Evolutionary conservation across 2,888 invertebrate species (phyloP).

Genomic region (Argyresthia goedartella): DNA sequence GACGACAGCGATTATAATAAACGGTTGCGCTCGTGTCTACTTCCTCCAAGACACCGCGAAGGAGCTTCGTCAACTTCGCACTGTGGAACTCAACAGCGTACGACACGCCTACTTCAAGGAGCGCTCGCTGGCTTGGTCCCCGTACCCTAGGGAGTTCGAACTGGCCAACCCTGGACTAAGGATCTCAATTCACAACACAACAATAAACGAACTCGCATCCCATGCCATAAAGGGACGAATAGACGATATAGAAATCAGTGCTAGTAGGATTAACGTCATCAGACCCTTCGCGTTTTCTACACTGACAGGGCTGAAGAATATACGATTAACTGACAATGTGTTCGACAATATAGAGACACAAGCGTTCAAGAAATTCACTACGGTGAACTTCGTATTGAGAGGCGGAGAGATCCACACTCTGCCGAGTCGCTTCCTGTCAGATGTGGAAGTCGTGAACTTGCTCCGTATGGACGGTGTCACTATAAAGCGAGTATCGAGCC

Average conservation of each 20-base stretch:
- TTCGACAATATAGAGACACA: slow-evolving; percentile 75
- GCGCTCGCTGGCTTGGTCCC: slow-evolving; percentile 72
- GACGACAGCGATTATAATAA: slow-evolving; percentile 73
- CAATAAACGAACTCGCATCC: slow-evolving; percentile 66
- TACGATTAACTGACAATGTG: slow-evolving; percentile 73
- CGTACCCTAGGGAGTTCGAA: slow-evolving; percentile 71
- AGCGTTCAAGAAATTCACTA: slow-evolving; percentile 84
- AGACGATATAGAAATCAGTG: slow-evolving; percentile 75
- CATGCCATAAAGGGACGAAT: slow-evolving; percentile 80
- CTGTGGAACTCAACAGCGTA: slow-evolving; percentile 74
- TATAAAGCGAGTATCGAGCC: slow-evolving; percentile 75
- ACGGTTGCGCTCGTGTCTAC: slow-evolving; percentile 74
- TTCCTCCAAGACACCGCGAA: slow-evolving; percentile 72
- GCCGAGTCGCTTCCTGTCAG: slow-evolving; percentile 80
- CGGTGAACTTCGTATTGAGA: slow-evolving; percentile 74
- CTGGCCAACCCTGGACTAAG: slow-evolving; percentile 72
- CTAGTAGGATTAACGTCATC: slow-evolving; percentile 72
- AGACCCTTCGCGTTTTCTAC: slow-evolving; percentile 83
- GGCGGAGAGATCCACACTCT: slow-evolving; percentile 72
- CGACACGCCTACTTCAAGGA: slow-evolving; percentile 73
- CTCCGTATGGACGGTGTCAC: slow-evolving; percentile 76
- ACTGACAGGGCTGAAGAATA: slow-evolving; percentile 73
- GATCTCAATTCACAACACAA: slow-evolving; percentile 59
- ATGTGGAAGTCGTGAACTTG: slow-evolving; percentile 76
- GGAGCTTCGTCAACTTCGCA: slow-evolving; percentile 72